phyloP scores from a whole-genome alignment of 2,113 vertebrate genomes.

The Nothobranchius kuhntae region DNA sequence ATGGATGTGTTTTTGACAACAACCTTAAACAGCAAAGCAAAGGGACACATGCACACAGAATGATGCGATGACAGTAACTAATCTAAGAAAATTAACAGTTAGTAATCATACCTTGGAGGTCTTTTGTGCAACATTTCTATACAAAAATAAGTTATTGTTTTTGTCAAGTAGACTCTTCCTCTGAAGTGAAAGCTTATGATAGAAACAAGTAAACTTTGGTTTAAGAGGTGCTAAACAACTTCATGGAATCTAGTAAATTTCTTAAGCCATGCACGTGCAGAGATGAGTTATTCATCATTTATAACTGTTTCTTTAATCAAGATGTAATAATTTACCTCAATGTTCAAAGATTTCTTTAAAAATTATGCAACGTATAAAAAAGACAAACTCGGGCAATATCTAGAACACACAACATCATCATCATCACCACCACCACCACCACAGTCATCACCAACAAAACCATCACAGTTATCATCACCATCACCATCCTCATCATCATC shows the following conservation, averaged over 20 bases:
- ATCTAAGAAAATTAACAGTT: background rate
- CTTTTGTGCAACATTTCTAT: background rate
- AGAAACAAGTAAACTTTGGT: background rate
- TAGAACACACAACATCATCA: too few relatives aligned
- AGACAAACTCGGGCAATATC: too few relatives aligned
- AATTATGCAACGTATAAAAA: too few relatives aligned
- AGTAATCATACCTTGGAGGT: background rate
- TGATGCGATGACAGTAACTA: background rate
- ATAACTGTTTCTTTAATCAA: too few relatives aligned
- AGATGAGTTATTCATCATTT: background rate
- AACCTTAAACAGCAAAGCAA: constrained; percentile 1
- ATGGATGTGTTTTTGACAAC: background rate
- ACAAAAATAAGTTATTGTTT: background rate
- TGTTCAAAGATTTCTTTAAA: too few relatives aligned
- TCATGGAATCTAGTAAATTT: background rate
- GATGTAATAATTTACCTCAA: too few relatives aligned
- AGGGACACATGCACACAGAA: background rate
- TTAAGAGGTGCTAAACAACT: background rate
- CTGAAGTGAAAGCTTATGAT: background rate
- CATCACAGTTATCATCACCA: too few relatives aligned
- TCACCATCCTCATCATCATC: too few relatives aligned
- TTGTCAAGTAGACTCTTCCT: background rate
- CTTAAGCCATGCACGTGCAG: background rate
- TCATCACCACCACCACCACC: too few relatives aligned
- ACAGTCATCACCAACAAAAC: too few relatives aligned